A percentile compares a stretch with the other conserved stretches of the same genome.
Conservation (phyloP, 2,888 invertebrate genomes). For the Athalia rosae region DNA sequence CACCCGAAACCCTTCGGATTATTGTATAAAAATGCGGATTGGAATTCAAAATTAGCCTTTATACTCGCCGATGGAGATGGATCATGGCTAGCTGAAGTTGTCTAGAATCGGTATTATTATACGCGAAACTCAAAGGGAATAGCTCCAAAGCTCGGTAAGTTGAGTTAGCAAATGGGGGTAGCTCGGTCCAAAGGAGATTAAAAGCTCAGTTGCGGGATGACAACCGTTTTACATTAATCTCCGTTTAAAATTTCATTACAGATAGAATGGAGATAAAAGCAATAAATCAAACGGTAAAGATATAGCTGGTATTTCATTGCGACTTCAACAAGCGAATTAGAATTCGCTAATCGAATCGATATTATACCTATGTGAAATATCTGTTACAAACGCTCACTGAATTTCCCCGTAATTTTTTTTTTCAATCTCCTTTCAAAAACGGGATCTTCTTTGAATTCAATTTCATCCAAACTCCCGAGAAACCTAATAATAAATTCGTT, state of each 20-base stretch:
- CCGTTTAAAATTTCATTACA: slow-evolving; percentile 54
- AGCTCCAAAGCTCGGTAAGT: not conserved
- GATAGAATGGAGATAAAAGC: slow-evolving; percentile 50
- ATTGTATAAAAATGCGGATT: not conserved
- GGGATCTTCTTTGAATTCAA: no score
- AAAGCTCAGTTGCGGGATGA: slow-evolving; percentile 47
- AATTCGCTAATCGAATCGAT: slow-evolving; percentile 53
- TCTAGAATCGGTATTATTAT: not conserved
- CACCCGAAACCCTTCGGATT: not conserved
- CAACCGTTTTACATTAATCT: slow-evolving; percentile 54
- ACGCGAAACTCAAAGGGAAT: slow-evolving; percentile 34
- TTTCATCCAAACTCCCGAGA: no score
- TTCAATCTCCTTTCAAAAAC: no score
- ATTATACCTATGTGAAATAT: not conserved
- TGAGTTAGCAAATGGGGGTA: not conserved
- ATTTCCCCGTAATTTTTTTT: no score
- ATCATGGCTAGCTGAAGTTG: slow-evolving; percentile 4
- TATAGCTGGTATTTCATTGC: slow-evolving; percentile 19
- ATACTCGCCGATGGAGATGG: not conserved
- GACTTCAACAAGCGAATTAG: slow-evolving; percentile 22
- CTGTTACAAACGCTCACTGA: no score
- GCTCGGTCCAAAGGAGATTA: slow-evolving; percentile 48
- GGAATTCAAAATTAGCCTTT: not conserved
- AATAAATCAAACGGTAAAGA: slow-evolving; percentile 52
- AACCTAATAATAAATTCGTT: no score